phyloP scores from a whole-genome alignment of 2,797 vertebrate species.

The Pipistrellus kuhlii region DNA sequence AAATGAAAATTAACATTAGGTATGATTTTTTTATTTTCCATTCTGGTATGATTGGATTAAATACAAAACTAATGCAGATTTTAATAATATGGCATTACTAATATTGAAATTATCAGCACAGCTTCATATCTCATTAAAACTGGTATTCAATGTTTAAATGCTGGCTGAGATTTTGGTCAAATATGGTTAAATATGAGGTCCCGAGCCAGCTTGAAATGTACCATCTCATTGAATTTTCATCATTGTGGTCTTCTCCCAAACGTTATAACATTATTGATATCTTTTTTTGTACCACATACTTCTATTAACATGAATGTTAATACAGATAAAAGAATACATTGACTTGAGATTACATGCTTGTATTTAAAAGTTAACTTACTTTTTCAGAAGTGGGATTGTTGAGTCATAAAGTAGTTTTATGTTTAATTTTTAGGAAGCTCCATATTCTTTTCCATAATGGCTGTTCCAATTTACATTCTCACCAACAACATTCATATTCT shows the following conservation, averaged over 20 bases:
- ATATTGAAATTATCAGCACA: constrained; percentile 4
- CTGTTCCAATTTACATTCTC: neutral
- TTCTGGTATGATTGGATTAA: neutral
- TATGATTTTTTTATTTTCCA: neutral
- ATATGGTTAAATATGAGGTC: neutral
- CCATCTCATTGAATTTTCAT: neutral
- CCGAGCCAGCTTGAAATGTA: neutral
- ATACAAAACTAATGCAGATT: neutral
- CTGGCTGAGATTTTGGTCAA: neutral
- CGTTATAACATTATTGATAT: neutral
- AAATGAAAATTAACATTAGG: neutral
- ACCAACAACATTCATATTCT: neutral
- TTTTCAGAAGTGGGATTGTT: neutral
- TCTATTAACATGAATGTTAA: neutral
- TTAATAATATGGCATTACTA: neutral
- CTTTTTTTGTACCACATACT: neutral
- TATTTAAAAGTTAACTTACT: neutral
- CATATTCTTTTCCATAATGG: neutral
- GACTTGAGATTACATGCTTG: neutral
- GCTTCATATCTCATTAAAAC: constrained; percentile 25
- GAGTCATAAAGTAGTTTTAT: neutral
- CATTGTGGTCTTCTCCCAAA: neutral
- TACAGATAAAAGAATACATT: neutral
- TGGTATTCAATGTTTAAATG: constrained; percentile 2
- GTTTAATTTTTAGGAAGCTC: neutral